Conservation (phyloP, 2,797 vertebrate genomes). For the Chelon auratus region DNA sequence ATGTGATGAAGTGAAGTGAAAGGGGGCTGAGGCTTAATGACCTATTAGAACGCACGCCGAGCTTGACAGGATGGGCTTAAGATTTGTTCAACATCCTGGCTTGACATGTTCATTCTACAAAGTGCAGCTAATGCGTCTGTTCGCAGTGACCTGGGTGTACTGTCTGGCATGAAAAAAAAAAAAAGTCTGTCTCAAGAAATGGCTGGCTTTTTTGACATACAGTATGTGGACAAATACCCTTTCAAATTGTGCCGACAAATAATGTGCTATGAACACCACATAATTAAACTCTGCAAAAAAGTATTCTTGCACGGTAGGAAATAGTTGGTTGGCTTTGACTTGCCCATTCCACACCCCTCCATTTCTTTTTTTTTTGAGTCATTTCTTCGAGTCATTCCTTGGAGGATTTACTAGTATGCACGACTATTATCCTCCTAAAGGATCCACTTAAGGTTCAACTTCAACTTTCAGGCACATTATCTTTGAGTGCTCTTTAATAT, state of each 20-base stretch:
- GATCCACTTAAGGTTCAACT: neutral
- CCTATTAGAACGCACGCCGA: slow-evolving; percentile 18
- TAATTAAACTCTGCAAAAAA: no score
- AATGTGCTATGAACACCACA: no score
- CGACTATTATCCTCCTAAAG: neutral
- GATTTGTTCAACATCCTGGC: slow-evolving; percentile 9
- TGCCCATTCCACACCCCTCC: neutral
- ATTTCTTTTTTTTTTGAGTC: no score
- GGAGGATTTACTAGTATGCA: neutral
- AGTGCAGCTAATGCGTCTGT: neutral
- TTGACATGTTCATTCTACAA: slow-evolving; percentile 26
- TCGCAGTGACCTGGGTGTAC: neutral
- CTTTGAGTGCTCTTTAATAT: neutral
- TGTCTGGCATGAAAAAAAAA: neutral
- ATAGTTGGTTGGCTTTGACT: neutral
- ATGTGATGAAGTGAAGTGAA: slow-evolving; percentile 57
- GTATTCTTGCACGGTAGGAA: no score
- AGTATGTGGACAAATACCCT: neutral
- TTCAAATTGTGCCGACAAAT: no score
- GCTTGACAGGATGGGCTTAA: slow-evolving; percentile 27
- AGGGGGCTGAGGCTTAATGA: slow-evolving; percentile 37
- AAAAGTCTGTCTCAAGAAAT: no score
- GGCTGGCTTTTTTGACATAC: neutral
- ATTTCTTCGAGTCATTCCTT: neutral
- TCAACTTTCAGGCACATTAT: neutral